Base-by-base conservation (phyloP, 92 coral and sea anemone species). In the Palythoa caribaeorum region DNA sequence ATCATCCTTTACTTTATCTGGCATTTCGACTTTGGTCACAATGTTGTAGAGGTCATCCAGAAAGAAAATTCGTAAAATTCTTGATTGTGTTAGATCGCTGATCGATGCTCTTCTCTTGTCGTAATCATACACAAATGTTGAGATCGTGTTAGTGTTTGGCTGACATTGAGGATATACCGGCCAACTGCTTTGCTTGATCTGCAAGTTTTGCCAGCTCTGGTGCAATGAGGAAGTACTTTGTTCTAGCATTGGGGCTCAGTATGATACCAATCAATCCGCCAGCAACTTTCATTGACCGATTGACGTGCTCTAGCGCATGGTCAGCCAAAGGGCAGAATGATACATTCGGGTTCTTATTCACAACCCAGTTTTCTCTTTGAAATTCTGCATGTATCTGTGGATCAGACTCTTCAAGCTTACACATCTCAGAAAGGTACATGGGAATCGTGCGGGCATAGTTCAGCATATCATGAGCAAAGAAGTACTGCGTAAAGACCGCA, bases 371-470 rank as follows among this genome's bases (percentile, higher is more conserved):
- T 65, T 87, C 93, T 37, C 63, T 44, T 60, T 86, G 79, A 73
- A 92, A 92, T 74, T 92, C 94, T 92, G 50, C 50, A 44, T 44
- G 50, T 44, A 44, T 44, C 50, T 44, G 50, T 44, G 50, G 50
- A 44, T 44, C 89, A 44, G 91, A 54, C 17, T 89, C 54, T 83
- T 28, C 52, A 47, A 87, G 69, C 37, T 70, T 52, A 44, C 50
- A 44, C 50, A 44, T 44, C 50, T 40, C 6, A 44, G 50, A 44
- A 44, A 44, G 6, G 50, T 92, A 86, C 68, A 92, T 20, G 16
- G 92, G 90, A 73, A 92, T 84, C 94, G 87, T 89, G 20, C 94
- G 84, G 12, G 93, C 91, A 71, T 90, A 88, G 80, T 73, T 89
- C 76, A 89, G 77, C 88, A 66, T 81, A 44, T 88, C 92, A 76